Base-by-base conservation (phyloP, 2,888 invertebrate genomes). In the Polietes domitor region DNA sequence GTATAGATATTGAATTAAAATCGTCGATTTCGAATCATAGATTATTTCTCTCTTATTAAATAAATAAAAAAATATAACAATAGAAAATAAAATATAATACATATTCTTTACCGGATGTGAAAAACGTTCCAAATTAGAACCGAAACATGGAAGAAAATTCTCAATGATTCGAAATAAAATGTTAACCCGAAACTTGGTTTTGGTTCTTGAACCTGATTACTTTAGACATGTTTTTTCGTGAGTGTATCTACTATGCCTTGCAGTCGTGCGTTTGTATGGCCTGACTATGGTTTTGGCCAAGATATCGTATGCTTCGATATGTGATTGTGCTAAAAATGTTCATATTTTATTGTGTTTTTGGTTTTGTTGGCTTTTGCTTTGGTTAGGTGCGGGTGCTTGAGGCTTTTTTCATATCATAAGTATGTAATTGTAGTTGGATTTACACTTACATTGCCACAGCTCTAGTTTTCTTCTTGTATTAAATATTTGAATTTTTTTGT, bases 381-480 rank as follows among this genome's bases (percentile, higher is more conserved):
- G 28, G n/a, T 10, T 68, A 75, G 78, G 77, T 81, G 84, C 81
- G 84, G 84, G 84, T 78, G 84, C 58, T 79, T 19, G 50, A 72
- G 76, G 72, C 58, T 7, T 37, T 61, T 73, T 43, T 26, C 12
- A 58, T 26, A 5, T 15, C 26, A 24, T 55, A n/a, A 4, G n/a
- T n/a, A 47, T 2, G 47, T 47, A 47, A 7, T 12, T 24, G 1
- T 26, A 24, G 12, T 28, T 63, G n/a, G 55, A 2, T 58, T 24
- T 61, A n/a, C 28, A 61, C n/a, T n/a, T n/a, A n/a, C n/a, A n/a
- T n/a, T n/a, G n/a, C n/a, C n/a, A n/a, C n/a, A n/a, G n/a, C n/a
- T 4, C 61, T 28, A 28, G 1, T 24, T 68, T 19, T 24, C 10
- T 65, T 68, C 17, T 63, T 41, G 41, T 43, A 68, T 15, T 24